A percentile compares a stretch with the other conserved stretches of the same genome.
Evolutionary conservation across 2,113 vertebrate genomes (phyloP).

Genomic region (Sylvietta virens): DNA sequence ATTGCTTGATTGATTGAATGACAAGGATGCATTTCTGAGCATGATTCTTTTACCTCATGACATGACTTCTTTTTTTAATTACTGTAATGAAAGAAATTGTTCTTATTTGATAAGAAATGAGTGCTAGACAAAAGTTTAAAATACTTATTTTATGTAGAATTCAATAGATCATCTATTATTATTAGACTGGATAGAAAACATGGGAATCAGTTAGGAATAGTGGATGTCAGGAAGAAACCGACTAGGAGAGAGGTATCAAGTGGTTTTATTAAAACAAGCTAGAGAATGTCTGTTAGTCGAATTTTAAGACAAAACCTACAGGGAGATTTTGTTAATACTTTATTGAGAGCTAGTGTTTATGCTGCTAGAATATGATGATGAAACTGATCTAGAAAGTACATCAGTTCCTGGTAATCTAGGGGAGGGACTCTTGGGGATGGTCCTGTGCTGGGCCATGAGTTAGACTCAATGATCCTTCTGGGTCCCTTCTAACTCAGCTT

Average conservation of each 20-base stretch:
- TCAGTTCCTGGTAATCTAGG: not conserved
- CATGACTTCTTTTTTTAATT: not conserved
- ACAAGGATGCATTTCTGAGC: not conserved
- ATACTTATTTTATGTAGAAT: not conserved
- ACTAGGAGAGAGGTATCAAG: not conserved
- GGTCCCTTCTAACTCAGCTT: not conserved
- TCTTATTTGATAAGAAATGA: not conserved
- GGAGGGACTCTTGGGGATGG: not conserved
- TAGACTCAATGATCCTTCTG: not conserved
- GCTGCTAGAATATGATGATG: not conserved
- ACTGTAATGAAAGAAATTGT: not conserved
- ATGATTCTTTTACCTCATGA: not conserved
- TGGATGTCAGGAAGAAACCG: not conserved
- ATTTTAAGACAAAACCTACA: not conserved
- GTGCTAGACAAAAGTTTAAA: not conserved
- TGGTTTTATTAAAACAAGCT: not conserved
- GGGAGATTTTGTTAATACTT: not conserved
- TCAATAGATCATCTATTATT: not conserved
- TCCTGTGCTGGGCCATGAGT: not conserved
- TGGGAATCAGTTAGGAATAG: not conserved
- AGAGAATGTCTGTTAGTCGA: not conserved
- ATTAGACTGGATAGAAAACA: not conserved
- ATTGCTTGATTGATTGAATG: not conserved
- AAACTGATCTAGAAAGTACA: not conserved
- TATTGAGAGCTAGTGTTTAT: not conserved